A percentile compares a stretch with the other conserved stretches of the same genome.
Evolutionary conservation across 2,113 vertebrate species (phyloP).

Genomic region (Myiozetetes cayanensis): DNA sequence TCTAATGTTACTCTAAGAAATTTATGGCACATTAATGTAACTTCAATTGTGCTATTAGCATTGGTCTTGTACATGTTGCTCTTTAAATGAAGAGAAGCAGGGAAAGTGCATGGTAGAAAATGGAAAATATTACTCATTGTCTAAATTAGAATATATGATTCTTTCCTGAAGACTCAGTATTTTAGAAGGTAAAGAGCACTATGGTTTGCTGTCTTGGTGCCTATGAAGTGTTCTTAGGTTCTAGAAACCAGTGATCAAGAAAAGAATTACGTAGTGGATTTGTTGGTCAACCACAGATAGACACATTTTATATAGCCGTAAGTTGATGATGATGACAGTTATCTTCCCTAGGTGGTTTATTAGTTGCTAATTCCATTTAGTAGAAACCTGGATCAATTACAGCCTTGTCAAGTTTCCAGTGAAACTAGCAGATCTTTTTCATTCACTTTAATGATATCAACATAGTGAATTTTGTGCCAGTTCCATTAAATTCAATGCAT

Average conservation of each 20-base stretch:
- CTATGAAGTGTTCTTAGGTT: not conserved
- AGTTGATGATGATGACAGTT: not conserved
- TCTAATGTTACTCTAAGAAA: not conserved
- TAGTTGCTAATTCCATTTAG: constrained; percentile 2
- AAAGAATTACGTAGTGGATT: not conserved
- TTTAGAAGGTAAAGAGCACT: not conserved
- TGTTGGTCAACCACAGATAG: not conserved
- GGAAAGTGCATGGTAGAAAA: not conserved
- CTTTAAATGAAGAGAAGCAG: not conserved
- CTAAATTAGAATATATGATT: not conserved
- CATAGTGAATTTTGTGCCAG: not conserved
- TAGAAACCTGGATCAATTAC: not conserved
- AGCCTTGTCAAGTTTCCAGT: not conserved
- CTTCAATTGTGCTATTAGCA: not conserved
- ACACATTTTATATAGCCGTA: not conserved
- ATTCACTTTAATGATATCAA: not conserved
- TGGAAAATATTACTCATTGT: not conserved
- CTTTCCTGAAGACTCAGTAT: not conserved
- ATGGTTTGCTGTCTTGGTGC: not conserved
- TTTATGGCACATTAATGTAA: not conserved
- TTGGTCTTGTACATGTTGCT: not conserved
- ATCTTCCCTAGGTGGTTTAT: not conserved
- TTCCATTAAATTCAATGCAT: not conserved
- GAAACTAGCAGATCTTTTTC: not conserved
- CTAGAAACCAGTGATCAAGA: not conserved